These are phyloP conservation scores for Dyspetes luteomarginatus DNA, from an alignment of 2,888 invertebrate genomes.

Conservation along the genomic window DNA sequence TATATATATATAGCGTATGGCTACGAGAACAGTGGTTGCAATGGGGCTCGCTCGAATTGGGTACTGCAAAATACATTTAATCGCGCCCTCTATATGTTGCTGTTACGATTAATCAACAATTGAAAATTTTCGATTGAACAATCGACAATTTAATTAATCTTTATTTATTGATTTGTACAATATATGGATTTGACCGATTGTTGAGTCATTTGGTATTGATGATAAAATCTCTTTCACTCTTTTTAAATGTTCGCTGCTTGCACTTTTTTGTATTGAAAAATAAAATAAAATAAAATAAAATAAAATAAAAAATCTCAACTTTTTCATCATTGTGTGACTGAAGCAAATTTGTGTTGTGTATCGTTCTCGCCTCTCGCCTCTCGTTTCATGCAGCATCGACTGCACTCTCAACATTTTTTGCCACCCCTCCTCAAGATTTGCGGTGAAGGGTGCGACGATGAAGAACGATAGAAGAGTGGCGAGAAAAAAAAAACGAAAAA, in stretches of 20 bases:
- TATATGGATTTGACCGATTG: too few species aligned
- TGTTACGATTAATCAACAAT: background rate
- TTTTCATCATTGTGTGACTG: background rate
- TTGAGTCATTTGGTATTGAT: too few species aligned
- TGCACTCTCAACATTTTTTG: constrained; percentile 26
- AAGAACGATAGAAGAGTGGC: constrained; percentile 41
- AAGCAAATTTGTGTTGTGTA: background rate
- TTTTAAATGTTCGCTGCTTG: too few species aligned
- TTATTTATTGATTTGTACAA: too few species aligned
- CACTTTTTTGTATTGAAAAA: too few species aligned
- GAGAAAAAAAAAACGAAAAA: constrained; percentile 20
- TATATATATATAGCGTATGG: background rate
- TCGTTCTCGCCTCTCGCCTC: background rate
- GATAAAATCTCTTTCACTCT: too few species aligned
- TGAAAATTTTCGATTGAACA: background rate
- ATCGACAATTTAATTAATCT: too few species aligned
- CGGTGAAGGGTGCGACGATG: constrained; percentile 42
- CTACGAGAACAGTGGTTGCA: background rate
- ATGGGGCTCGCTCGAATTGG: background rate
- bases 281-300: too few species aligned
- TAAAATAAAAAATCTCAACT: background rate
- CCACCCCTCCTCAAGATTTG: background rate
- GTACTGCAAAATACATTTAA: background rate
- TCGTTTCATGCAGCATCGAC: constrained; percentile 8
- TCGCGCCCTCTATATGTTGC: background rate